Evolutionary conservation across 2,888 invertebrate species (phyloP).

Genomic region (Erpobdella octoculata): DNA sequence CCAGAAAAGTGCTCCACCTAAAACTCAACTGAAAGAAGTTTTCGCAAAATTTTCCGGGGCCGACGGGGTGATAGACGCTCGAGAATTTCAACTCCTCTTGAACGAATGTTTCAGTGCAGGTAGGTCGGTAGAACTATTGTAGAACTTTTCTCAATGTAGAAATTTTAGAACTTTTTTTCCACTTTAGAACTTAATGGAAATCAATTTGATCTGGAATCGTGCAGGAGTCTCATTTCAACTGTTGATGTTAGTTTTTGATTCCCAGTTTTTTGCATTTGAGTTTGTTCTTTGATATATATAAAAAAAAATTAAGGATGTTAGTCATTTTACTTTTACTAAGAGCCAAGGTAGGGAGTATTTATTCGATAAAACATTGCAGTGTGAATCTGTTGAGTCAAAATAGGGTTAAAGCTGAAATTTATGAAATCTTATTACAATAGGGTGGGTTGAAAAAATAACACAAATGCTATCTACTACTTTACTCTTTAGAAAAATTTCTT

Average conservation of each 20-base stretch:
- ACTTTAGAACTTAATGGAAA: slow-evolving; percentile 19
- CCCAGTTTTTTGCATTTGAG: background rate
- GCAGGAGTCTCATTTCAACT: slow-evolving; percentile 86
- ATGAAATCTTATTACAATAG: too few relatives aligned
- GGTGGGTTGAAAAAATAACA: too few relatives aligned
- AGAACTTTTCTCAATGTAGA: background rate
- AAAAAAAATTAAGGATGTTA: too few relatives aligned
- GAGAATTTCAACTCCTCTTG: slow-evolving; percentile 78
- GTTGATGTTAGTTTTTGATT: slow-evolving; percentile 61
- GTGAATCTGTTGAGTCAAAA: too few relatives aligned
- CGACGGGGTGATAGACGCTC: slow-evolving; percentile 84
- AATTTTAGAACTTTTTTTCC: background rate
- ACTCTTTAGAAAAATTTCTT: too few relatives aligned
- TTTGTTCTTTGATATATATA: background rate
- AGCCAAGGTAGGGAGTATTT: too few relatives aligned
- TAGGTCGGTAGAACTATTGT: background rate
- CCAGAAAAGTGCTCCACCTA: slow-evolving; percentile 8
- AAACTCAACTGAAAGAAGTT: slow-evolving; percentile 14
- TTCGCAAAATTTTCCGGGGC: slow-evolving; percentile 64
- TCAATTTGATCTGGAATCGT: slow-evolving; percentile 78
- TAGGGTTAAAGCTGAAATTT: too few relatives aligned
- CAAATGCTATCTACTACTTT: too few relatives aligned
- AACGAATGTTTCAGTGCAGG: slow-evolving; percentile 54
- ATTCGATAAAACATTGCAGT: too few relatives aligned
- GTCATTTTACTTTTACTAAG: too few relatives aligned